phyloP scores from a whole-genome alignment of 2,888 invertebrate species.

The Andrena trimmerana region DNA sequence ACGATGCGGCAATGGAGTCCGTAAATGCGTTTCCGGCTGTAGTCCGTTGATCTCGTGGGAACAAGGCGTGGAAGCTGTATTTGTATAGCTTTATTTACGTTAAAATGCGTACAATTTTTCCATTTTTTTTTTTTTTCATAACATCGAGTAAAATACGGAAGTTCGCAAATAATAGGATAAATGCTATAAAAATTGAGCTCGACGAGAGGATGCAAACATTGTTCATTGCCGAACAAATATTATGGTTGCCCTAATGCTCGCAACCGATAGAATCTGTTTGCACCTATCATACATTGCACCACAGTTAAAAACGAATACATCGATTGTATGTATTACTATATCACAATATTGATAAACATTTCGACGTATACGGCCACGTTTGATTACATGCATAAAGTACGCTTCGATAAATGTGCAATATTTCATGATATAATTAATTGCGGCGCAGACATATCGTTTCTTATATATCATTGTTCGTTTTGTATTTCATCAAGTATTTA shows the following conservation, averaged over 20 bases:
- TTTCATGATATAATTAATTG: constrained; percentile 9
- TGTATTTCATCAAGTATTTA: not conserved
- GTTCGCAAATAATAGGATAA: constrained; percentile 60
- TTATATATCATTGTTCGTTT: not conserved
- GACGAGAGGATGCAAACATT: constrained; percentile 31
- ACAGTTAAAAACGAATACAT: constrained; percentile 48
- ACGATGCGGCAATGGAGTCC: not conserved
- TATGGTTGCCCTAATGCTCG: not conserved
- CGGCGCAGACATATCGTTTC: not conserved
- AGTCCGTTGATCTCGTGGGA: constrained; percentile 49
- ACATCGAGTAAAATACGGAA: constrained; percentile 69
- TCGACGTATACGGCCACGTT: constrained; percentile 7
- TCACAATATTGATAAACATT: constrained; percentile 60
- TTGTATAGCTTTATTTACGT: constrained; percentile 62
- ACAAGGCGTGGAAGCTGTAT: constrained; percentile 23
- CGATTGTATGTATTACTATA: constrained; percentile 54
- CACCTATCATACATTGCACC: constrained; percentile 59
- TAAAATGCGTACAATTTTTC: constrained; percentile 46
- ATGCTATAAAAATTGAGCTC: constrained; percentile 70
- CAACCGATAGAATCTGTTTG: constrained; percentile 16
- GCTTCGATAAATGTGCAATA: constrained; percentile 9
- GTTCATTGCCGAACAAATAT: constrained; percentile 13
- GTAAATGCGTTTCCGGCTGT: constrained; percentile 24
- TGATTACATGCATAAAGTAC: constrained; percentile 26
- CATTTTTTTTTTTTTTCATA: constrained; percentile 29